These are phyloP conservation scores for Caenorhabditis brenneri DNA, from an alignment of 1,140 invertebrate genomes.

Conservation along the genomic window DNA sequence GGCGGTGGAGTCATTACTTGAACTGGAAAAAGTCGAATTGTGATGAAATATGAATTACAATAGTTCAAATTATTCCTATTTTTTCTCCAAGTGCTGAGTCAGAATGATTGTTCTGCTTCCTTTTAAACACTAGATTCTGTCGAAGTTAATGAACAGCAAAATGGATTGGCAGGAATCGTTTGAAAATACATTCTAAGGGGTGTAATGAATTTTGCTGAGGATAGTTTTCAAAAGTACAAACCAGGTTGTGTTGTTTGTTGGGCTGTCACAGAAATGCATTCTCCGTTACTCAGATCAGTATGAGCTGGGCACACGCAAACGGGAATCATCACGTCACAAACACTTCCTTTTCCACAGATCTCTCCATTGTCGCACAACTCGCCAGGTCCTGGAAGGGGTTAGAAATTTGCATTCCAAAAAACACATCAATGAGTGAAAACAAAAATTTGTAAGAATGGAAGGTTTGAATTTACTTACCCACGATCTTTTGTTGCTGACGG, in stretches of 20 bases:
- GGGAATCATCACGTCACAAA: constrained; percentile 66
- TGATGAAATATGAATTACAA: not conserved
- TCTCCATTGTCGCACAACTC: constrained; percentile 67
- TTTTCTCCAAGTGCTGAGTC: too few species aligned
- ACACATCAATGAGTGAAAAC: not conserved
- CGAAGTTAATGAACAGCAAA: too few species aligned
- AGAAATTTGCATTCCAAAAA: not conserved
- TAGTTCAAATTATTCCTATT: too few species aligned
- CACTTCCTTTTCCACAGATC: constrained; percentile 61
- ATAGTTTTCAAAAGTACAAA: constrained; percentile 38
- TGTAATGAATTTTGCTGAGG: not conserved
- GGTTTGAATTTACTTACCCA: constrained; percentile 55
- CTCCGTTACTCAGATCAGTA: constrained; percentile 64
- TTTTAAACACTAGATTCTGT: too few species aligned
- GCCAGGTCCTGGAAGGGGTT: constrained; percentile 64
- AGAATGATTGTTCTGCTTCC: too few species aligned
- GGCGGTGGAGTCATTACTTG: constrained; percentile 5
- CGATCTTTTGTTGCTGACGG: constrained; percentile 56
- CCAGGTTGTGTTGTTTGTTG: constrained; percentile 24
- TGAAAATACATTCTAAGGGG: not conserved
- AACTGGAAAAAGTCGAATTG: not conserved
- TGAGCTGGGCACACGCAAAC: constrained; percentile 67
- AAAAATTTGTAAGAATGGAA: not conserved
- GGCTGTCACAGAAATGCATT: constrained; percentile 54
- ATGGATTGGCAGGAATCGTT: too few species aligned